Evolutionary conservation across 2,797 vertebrate genomes (phyloP).

Genomic region (Heliangelus exortis): DNA sequence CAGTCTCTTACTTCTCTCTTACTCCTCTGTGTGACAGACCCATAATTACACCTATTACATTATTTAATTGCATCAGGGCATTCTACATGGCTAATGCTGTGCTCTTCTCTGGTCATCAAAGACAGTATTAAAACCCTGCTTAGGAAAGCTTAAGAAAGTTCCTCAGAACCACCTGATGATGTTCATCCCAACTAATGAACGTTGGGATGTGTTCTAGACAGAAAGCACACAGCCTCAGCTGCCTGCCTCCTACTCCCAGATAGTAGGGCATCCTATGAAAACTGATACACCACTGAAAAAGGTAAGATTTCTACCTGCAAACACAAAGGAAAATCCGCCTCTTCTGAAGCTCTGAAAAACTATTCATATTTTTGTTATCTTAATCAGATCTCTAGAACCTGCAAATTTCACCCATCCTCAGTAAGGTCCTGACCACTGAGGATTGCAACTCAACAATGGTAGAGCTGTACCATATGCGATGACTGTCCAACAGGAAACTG

Average conservation of each 20-base stretch:
- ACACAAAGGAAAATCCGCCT: neutral
- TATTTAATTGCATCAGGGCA: neutral
- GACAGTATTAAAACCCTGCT: neutral
- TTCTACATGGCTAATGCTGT: neutral
- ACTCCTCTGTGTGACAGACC: neutral
- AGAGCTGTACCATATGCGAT: neutral
- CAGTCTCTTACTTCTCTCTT: neutral
- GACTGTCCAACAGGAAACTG: neutral
- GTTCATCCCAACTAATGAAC: neutral
- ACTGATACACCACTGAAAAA: neutral
- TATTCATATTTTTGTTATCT: neutral
- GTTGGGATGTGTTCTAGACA: neutral
- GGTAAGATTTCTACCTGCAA: neutral
- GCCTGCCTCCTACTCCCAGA: neutral
- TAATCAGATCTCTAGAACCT: neutral
- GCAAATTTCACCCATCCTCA: neutral
- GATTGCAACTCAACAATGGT: fast-evolving
- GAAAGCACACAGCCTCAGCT: neutral
- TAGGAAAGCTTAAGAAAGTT: neutral
- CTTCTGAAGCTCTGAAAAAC: neutral
- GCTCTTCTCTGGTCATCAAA: neutral
- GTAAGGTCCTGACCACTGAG: neutral
- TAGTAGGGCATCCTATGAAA: neutral
- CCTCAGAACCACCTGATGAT: neutral
- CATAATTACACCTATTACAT: neutral